Evolutionary conservation across 2,888 invertebrate species (phyloP).

Genomic region (Drosophila tanythrix): DNA sequence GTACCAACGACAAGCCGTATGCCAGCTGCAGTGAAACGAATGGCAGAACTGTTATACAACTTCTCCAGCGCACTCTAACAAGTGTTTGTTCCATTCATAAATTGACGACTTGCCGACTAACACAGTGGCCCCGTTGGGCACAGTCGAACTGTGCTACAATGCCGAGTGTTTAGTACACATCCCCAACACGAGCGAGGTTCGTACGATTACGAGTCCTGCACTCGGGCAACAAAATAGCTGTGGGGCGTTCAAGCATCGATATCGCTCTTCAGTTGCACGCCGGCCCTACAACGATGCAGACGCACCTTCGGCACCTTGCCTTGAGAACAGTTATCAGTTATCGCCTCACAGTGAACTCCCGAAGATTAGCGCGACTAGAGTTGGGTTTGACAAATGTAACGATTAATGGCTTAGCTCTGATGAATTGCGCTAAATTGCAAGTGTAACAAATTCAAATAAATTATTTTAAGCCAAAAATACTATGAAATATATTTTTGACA

Average conservation of each 20-base stretch:
- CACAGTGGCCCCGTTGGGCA: slow-evolving; percentile 46
- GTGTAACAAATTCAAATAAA: slow-evolving; percentile 3
- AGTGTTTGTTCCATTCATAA: slow-evolving; percentile 82
- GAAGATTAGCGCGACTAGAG: slow-evolving; percentile 20
- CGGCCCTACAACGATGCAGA: slow-evolving; percentile 74
- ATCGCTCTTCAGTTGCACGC: slow-evolving; percentile 67
- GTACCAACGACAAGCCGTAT: slow-evolving; percentile 13
- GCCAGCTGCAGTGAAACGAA: slow-evolving; percentile 16
- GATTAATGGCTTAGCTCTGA: slow-evolving; percentile 26
- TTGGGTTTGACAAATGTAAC: slow-evolving; percentile 22
- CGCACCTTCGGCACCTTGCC: slow-evolving; percentile 46
- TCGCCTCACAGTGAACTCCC: slow-evolving; percentile 17
- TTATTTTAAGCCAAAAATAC: background rate
- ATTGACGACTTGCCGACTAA: slow-evolving; percentile 48
- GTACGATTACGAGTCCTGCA: slow-evolving; percentile 2
- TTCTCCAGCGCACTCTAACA: slow-evolving; percentile 70
- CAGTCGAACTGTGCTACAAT: slow-evolving; percentile 42
- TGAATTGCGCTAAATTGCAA: slow-evolving; percentile 5
- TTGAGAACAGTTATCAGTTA: slow-evolving; percentile 27
- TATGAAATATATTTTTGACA: background rate
- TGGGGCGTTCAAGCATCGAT: slow-evolving; percentile 4
- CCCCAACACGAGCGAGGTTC: slow-evolving; percentile 7
- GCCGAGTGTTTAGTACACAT: slow-evolving; percentile 58
- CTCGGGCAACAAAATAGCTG: slow-evolving; percentile 22
- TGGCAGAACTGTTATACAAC: slow-evolving; percentile 5